These are phyloP conservation scores for Bellardia bayeri DNA, from an alignment of 2,888 invertebrate species.

Conservation along the genomic window DNA sequence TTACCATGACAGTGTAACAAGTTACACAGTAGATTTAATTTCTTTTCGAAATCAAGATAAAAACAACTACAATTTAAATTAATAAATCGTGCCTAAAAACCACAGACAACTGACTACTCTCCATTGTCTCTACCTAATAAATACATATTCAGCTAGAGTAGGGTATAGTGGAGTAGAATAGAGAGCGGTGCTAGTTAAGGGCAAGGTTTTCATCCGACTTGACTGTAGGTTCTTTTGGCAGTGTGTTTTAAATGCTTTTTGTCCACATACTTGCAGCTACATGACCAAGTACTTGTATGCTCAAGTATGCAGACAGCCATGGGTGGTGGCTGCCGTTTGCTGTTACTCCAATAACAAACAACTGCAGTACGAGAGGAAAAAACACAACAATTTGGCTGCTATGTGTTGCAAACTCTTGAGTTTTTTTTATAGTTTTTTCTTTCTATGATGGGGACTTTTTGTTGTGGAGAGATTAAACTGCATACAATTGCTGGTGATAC, in stretches of 20 bases:
- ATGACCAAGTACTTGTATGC: conserved; percentile 47
- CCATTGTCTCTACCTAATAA: conserved; percentile 27
- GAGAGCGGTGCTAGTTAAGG: conserved; percentile 24
- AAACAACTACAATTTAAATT: conserved; percentile 71
- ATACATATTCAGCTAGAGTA: not conserved
- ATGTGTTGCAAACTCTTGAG: not conserved
- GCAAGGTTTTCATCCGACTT: conserved; percentile 32
- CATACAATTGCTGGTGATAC: conserved; percentile 55
- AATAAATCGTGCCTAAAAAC: conserved; percentile 71
- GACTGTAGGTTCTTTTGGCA: conserved; percentile 28
- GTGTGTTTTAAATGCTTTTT: not conserved
- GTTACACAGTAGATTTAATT: conserved; percentile 73
- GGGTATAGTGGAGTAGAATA: not conserved
- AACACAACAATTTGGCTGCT: conserved; percentile 36
- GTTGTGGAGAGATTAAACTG: conserved; percentile 35
- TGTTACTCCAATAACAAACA: conserved; percentile 36
- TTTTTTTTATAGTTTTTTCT: not conserved
- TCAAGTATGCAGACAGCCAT: conserved; percentile 67
- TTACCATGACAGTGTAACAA: conserved; percentile 73
- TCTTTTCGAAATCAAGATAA: conserved; percentile 72
- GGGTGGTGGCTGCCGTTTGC: conserved; percentile 69
- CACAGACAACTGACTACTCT: conserved; percentile 27
- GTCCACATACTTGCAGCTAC: conserved; percentile 51
- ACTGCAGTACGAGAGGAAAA: not conserved
- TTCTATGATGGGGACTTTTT: not conserved